A percentile compares a stretch with the other conserved stretches of the same genome.
Evolutionary conservation across 2,797 vertebrate species (phyloP).

Genomic region (Brachyrhaphis roseni): DNA sequence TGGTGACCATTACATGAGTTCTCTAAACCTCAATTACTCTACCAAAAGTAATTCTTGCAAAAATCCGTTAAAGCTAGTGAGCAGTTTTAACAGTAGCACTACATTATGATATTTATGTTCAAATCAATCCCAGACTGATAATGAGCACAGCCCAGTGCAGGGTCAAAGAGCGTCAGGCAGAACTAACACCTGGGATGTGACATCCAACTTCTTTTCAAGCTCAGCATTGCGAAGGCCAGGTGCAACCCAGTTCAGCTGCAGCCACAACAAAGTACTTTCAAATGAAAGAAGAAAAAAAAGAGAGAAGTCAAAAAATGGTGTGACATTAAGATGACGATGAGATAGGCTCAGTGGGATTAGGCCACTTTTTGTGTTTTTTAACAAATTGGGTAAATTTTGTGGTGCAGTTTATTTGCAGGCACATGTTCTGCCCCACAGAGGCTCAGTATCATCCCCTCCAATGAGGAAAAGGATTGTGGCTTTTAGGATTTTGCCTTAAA

Average conservation of each 20-base stretch:
- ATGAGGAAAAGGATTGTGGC: slow-evolving; percentile 28
- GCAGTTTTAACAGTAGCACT: slow-evolving; percentile 8
- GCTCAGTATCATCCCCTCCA: slow-evolving; percentile 43
- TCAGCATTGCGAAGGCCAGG: slow-evolving; percentile 43
- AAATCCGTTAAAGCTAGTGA: slow-evolving; percentile 11
- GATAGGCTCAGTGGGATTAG: slow-evolving; percentile 40
- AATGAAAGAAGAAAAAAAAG: slow-evolving; percentile 13
- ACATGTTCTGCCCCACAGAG: slow-evolving; percentile 16
- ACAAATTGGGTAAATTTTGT: slow-evolving; percentile 39
- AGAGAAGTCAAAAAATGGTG: slow-evolving; percentile 1
- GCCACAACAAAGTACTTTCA: slow-evolving; percentile 27
- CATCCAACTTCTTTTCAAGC: slow-evolving; percentile 20
- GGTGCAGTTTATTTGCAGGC: slow-evolving; percentile 17
- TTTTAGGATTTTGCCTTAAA: slow-evolving; percentile 66
- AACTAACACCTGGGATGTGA: background rate
- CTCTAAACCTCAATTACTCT: background rate
- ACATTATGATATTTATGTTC: slow-evolving; percentile 27
- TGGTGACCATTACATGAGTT: background rate
- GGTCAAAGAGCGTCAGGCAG: slow-evolving; percentile 19
- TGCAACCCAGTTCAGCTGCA: slow-evolving; percentile 56
- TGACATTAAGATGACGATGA: slow-evolving; percentile 40
- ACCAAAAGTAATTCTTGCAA: slow-evolving; percentile 2
- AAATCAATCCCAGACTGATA: slow-evolving; percentile 44
- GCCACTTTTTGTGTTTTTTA: slow-evolving; percentile 45
- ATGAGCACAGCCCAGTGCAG: slow-evolving; percentile 19